Conservation (phyloP, 1,140 invertebrate genomes). For the Caerostris extrusa region DNA sequence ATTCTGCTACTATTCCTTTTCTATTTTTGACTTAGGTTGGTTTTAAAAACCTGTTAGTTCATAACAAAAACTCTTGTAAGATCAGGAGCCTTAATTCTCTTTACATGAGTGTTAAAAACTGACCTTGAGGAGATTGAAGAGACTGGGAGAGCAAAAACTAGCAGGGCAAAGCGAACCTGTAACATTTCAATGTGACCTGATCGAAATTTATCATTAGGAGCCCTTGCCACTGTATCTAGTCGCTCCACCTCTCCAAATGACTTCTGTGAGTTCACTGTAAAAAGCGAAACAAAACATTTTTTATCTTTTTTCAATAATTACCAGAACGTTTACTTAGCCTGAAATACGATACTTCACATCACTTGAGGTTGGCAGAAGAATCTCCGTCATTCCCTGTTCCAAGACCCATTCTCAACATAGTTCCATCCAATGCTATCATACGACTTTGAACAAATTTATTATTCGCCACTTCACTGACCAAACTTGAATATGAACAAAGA, state of each 20-base stretch:
- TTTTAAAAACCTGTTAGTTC: too few species aligned
- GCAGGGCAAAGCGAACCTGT: slow-evolving; percentile 96
- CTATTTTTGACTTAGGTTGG: too few species aligned
- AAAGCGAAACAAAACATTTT: not conserved
- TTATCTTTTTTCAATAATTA: too few species aligned
- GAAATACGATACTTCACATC: slow-evolving; percentile 82
- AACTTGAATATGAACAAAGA: slow-evolving; percentile 86
- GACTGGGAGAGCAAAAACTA: slow-evolving; percentile 95
- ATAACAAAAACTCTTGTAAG: too few species aligned
- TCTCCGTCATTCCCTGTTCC: slow-evolving; percentile 92
- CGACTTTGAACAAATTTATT: slow-evolving; percentile 87
- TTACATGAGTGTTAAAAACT: not conserved
- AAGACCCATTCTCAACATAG: slow-evolving; percentile 93
- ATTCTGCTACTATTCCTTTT: too few species aligned
- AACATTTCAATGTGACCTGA: slow-evolving; percentile 96
- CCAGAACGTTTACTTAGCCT: not conserved
- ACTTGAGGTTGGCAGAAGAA: slow-evolving; percentile 90
- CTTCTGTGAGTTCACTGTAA: slow-evolving; percentile 89
- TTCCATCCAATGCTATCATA: slow-evolving; percentile 92
- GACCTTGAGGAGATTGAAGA: slow-evolving; percentile 96
- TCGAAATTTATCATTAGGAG: slow-evolving; percentile 95
- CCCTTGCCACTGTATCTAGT: slow-evolving; percentile 88
- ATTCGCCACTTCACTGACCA: slow-evolving; percentile 90
- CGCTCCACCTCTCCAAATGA: slow-evolving; percentile 92
- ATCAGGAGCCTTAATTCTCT: too few species aligned